These are phyloP conservation scores for Eurypyga helias DNA, from an alignment of 2,113 vertebrate species.

Conservation along the genomic window DNA sequence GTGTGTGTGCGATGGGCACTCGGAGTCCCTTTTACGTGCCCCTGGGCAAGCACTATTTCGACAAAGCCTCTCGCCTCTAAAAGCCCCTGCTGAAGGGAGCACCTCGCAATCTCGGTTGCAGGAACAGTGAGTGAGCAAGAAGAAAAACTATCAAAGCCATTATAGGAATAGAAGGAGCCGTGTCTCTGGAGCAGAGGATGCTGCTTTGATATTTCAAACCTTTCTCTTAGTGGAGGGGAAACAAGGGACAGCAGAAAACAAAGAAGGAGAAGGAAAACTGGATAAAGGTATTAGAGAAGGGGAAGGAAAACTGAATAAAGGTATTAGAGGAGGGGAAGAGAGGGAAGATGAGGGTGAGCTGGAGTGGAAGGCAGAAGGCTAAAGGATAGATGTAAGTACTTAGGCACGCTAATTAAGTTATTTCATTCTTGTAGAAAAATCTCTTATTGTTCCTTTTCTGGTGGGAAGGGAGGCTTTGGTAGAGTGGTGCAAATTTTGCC, in stretches of 20 bases:
- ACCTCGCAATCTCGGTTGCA: not conserved
- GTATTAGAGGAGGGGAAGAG: not conserved
- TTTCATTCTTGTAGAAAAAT: not conserved
- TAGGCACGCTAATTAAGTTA: not conserved
- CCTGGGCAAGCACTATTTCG: not conserved
- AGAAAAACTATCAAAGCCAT: not conserved
- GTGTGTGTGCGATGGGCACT: not conserved
- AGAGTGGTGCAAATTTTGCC: not conserved
- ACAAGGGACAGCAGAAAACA: not conserved
- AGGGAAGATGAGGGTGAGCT: not conserved
- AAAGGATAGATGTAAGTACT: not conserved
- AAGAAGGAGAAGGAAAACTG: not conserved
- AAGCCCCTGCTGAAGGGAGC: not conserved
- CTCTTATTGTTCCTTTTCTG: not conserved
- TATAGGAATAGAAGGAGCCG: not conserved
- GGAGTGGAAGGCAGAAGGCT: not conserved
- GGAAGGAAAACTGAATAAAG: not conserved
- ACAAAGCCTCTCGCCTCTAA: not conserved
- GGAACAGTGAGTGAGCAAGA: not conserved
- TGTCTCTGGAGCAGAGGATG: not conserved
- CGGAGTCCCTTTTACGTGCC: not conserved
- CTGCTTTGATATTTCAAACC: not conserved
- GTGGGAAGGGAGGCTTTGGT: not conserved
- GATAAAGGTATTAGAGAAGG: not conserved
- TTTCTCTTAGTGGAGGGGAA: not conserved